Evolutionary conservation across 2,888 invertebrate genomes (phyloP).

Genomic region (Pecten maximus): DNA sequence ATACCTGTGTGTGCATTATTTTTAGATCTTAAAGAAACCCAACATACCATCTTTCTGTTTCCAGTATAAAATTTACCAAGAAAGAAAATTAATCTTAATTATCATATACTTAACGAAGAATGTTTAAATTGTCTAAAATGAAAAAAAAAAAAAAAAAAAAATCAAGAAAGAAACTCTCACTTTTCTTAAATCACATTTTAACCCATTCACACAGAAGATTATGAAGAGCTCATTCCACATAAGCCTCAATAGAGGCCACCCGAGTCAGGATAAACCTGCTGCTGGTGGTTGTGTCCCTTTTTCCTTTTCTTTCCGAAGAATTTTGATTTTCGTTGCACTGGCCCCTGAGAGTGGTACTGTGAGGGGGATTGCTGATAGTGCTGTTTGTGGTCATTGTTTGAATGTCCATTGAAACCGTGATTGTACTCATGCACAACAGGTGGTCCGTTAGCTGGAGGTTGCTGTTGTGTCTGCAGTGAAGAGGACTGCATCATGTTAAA

Average conservation of each 20-base stretch:
- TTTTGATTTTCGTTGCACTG: constrained; percentile 44
- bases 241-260: neutral
- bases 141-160: neutral
- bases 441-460: constrained; percentile 45
- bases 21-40: neutral
- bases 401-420: constrained; percentile 42
- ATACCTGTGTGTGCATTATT: neutral
- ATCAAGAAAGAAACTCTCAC: neutral
- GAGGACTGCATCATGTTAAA: constrained; percentile 31
- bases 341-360: constrained; percentile 41
- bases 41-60: neutral
- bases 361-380: constrained; percentile 44
- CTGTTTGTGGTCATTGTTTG: constrained; percentile 17
- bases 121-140: neutral
- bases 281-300: constrained; percentile 21
- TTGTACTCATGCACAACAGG: constrained; percentile 48
- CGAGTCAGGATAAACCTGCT: constrained; percentile 33
- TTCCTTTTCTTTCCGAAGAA: constrained; percentile 30
- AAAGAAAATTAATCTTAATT: neutral
- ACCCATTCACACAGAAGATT: neutral
- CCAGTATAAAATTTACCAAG: neutral
- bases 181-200: neutral
- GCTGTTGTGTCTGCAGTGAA: constrained; percentile 35
- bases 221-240: neutral
- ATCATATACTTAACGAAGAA: constrained; percentile 11